phyloP scores from a whole-genome alignment of 2,888 invertebrate species.

The Drosophila phalerata region DNA sequence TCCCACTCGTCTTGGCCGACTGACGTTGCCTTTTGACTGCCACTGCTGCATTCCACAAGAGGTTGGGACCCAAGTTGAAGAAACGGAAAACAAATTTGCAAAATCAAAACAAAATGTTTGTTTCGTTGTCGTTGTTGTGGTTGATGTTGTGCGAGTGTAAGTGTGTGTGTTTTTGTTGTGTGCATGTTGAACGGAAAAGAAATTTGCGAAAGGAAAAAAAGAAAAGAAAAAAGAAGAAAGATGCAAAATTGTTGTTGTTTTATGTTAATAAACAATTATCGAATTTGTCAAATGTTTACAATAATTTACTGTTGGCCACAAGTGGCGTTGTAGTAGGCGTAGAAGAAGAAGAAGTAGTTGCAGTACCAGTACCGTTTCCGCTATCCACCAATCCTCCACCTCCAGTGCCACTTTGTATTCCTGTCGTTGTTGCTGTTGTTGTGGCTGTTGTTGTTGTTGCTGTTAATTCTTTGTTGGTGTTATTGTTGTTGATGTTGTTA shows the following conservation, averaged over 20 bases:
- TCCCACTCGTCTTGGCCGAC: constrained; percentile 63
- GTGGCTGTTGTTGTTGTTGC: constrained; percentile 36
- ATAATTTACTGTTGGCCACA: constrained; percentile 86
- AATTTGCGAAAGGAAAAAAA: constrained; percentile 51
- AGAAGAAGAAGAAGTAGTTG: constrained; percentile 81
- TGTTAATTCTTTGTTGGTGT: constrained; percentile 51
- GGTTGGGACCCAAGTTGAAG: constrained; percentile 26
- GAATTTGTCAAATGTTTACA: constrained; percentile 85
- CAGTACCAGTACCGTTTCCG: constrained; percentile 84
- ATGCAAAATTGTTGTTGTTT: constrained; percentile 86
- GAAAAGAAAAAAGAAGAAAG: constrained; percentile 64
- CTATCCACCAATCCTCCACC: constrained; percentile 70
- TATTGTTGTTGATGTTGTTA: constrained; percentile 31
- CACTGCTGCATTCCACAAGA: constrained; percentile 23
- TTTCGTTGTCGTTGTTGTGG: constrained; percentile 21
- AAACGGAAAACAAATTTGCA: constrained; percentile 56
- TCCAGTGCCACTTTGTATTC: constrained; percentile 29
- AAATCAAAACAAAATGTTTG: constrained; percentile 53
- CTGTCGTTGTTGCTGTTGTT: constrained; percentile 31
- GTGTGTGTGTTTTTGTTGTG: not conserved
- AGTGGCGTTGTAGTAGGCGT: constrained; percentile 85
- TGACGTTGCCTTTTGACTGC: constrained; percentile 52
- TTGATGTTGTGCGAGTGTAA: not conserved
- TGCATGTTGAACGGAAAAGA: constrained; percentile 25
- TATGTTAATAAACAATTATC: constrained; percentile 86